Evolutionary conservation across 2,888 invertebrate genomes (phyloP).

Genomic region (Euplagia quadripunctaria): DNA sequence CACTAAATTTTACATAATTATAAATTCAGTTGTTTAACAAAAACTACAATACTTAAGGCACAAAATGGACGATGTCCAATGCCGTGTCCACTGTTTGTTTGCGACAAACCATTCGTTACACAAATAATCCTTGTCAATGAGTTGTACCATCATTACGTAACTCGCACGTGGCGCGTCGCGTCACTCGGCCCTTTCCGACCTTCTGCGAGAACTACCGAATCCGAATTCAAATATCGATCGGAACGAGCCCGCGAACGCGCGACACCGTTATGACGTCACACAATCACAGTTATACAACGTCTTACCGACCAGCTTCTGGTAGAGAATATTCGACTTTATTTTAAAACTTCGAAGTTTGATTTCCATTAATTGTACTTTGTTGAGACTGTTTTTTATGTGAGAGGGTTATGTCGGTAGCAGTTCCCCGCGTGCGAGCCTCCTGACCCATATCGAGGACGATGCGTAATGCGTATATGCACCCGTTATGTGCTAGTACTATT

Average conservation of each 20-base stretch:
- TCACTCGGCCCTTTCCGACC: conserved; percentile 68
- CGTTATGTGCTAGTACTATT: conserved; percentile 55
- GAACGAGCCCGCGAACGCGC: conserved; percentile 72
- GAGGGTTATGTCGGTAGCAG: conserved; percentile 53
- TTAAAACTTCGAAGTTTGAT: not conserved
- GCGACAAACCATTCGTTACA: conserved; percentile 63
- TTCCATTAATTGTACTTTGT: conserved; percentile 20
- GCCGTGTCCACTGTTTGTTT: conserved; percentile 53
- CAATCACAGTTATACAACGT: conserved; percentile 27
- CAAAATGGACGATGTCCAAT: conserved; percentile 14
- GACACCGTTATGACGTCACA: conserved; percentile 81
- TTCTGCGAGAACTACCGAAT: conserved; percentile 68
- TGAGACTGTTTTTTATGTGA: conserved; percentile 37
- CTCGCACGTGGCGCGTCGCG: conserved; percentile 77
- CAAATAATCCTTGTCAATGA: conserved; percentile 85
- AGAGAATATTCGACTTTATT: conserved; percentile 39
- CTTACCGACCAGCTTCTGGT: conserved; percentile 17
- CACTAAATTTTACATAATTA: not conserved
- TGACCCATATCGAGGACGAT: conserved; percentile 80
- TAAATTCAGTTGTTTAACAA: not conserved
- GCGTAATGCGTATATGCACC: conserved; percentile 80
- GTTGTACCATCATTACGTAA: conserved; percentile 82
- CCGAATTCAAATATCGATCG: conserved; percentile 74
- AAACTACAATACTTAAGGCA: not conserved
- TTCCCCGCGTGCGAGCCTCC: conserved; percentile 64